Evolutionary conservation across 2,888 invertebrate species (phyloP).

Genomic region (Ganaspis brasiliensis): DNA sequence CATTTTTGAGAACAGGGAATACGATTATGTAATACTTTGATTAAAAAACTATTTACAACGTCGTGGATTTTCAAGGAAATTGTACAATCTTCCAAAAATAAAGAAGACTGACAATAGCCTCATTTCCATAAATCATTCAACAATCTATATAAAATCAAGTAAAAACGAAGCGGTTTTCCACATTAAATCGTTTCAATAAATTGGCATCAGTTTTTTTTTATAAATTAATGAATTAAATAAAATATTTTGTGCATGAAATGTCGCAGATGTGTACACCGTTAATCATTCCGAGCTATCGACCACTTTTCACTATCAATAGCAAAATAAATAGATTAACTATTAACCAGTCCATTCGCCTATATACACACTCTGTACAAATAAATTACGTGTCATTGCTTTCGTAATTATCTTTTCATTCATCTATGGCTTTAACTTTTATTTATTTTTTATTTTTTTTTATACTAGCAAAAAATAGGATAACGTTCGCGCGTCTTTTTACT

Average conservation of each 20-base stretch:
- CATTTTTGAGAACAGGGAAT: constrained; percentile 45
- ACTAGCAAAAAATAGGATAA: constrained; percentile 40
- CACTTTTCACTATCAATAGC: constrained; percentile 17
- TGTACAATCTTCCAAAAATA: constrained; percentile 71
- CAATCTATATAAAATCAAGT: constrained; percentile 20
- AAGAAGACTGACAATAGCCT: constrained; percentile 76
- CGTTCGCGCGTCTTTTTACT: constrained; percentile 16
- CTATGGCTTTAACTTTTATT: constrained; percentile 4
- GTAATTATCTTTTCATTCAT: constrained; percentile 19
- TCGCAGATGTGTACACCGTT: constrained; percentile 30
- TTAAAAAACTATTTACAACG: constrained; percentile 63
- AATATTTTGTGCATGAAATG: constrained; percentile 30
- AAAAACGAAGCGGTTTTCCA: constrained; percentile 32
- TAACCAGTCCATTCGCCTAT: constrained; percentile 27
- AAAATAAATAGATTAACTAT: constrained; percentile 36
- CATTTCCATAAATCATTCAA: constrained; percentile 44
- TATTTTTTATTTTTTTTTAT: constrained; percentile 3
- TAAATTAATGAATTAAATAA: not conserved
- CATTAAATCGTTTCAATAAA: not conserved
- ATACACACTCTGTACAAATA: constrained; percentile 37
- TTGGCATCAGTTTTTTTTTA: constrained; percentile 4
- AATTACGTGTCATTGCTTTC: constrained; percentile 17
- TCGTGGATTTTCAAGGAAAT: constrained; percentile 63
- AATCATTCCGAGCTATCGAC: constrained; percentile 24
- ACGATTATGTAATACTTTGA: constrained; percentile 20